Evolutionary conservation across 2,888 invertebrate genomes (phyloP).

Genomic region (Oligia strigilis): DNA sequence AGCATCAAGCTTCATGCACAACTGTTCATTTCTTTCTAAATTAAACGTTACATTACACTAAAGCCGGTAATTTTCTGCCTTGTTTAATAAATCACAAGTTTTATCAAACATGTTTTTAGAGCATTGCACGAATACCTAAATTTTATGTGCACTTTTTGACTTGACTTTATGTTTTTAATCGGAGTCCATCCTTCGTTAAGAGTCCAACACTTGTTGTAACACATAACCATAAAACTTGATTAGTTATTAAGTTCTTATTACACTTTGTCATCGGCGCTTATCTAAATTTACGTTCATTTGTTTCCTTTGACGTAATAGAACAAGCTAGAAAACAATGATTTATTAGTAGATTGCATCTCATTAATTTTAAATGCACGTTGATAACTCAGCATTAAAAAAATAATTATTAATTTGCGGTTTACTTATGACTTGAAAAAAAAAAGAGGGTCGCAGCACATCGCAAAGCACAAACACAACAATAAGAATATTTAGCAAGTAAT

Average conservation of each 20-base stretch:
- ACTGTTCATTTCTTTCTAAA: slow-evolving; percentile 19
- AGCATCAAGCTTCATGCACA: slow-evolving; percentile 24
- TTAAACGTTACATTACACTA: slow-evolving; percentile 40
- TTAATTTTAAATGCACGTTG: slow-evolving; percentile 47
- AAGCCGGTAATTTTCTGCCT: slow-evolving; percentile 28
- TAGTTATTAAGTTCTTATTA: slow-evolving; percentile 55
- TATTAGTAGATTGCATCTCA: slow-evolving; percentile 45
- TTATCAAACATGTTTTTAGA: slow-evolving; percentile 18
- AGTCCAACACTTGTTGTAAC: slow-evolving; percentile 65
- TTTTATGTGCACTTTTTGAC: slow-evolving; percentile 11
- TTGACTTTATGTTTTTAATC: slow-evolving; percentile 5
- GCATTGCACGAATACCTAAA: background rate
- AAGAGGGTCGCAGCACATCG: slow-evolving; percentile 59
- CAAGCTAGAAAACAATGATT: slow-evolving; percentile 46
- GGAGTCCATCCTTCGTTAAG: background rate
- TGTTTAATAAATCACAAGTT: slow-evolving; percentile 36
- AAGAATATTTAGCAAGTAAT: slow-evolving; percentile 16
- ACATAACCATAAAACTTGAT: slow-evolving; percentile 59
- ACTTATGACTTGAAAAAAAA: slow-evolving; percentile 10
- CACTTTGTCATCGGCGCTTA: slow-evolving; percentile 59
- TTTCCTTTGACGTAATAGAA: slow-evolving; percentile 53
- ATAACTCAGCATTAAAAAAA: slow-evolving; percentile 42
- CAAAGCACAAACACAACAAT: slow-evolving; percentile 67
- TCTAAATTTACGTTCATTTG: slow-evolving; percentile 66
- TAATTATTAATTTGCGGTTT: slow-evolving; percentile 14